Base-by-base conservation (phyloP, 2,797 vertebrate genomes). In the Danio kyathit region DNA sequence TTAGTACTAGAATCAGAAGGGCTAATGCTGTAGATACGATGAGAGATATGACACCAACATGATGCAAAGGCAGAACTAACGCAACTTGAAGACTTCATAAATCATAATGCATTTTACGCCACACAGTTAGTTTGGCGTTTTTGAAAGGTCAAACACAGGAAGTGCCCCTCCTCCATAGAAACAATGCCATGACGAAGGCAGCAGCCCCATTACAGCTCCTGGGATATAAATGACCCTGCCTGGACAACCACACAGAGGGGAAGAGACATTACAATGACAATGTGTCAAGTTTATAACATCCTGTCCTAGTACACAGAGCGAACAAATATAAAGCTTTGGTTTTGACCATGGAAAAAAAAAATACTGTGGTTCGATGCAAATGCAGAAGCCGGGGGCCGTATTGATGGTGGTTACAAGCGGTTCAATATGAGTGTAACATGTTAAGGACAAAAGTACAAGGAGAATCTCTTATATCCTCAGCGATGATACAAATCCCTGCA, bases 81-180 rank as follows among this genome's bases (percentile, higher is more conserved):
- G 4, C 64, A 48, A 67, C 16, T 41, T 7, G 5, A 41, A 46
- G n/a, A 65, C 13, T 38, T 3, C 19, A 14, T 19, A 29, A 38
- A 29, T 21, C 12, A 13, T 7, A 38, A 60, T 19, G 7, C 11
- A 11, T 14, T 60, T 21, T 21, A n/a, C 7, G 6, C 63, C 49
- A 14, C 64, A 46, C 49, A 64, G 17, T 19, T 60, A 82, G 29
- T 29, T 29, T 29, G 3, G 29, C 3, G 75, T 89, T 78, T 61
- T 44, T 52, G 14, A 74, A 87, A 88, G 85, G 86, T 88, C 82
- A 87, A 89, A 89, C 83, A 88, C 87, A 91, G 91, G 91, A 92
- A 91, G 88, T 76, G 67, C 84, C 83, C 88, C 84, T 84, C 74
- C 84, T 78, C 75, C 80, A 71, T 54, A 43, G 73, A 89, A 79